Evolutionary conservation across 1,140 invertebrate species (phyloP).

Genomic region (Eueides isabella): DNA sequence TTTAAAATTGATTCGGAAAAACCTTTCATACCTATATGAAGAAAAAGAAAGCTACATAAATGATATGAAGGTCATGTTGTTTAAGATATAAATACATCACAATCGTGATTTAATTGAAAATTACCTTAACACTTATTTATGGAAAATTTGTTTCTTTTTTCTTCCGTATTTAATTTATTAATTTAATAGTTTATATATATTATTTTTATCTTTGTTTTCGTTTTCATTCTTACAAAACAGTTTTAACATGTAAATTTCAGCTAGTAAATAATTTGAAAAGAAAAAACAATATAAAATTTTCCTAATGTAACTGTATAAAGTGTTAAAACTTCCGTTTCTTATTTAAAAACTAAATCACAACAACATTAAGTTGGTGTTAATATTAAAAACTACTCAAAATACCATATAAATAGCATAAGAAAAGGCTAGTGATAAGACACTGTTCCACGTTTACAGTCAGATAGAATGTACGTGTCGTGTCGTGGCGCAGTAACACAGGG

Average conservation of each 20-base stretch:
- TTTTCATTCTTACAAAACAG: not conserved
- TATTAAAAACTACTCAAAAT: not conserved
- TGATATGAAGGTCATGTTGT: not conserved
- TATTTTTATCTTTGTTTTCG: not conserved
- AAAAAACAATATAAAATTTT: too few species aligned
- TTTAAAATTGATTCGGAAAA: too few species aligned
- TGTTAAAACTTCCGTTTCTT: too few species aligned
- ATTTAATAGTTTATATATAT: not conserved
- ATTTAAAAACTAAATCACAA: too few species aligned
- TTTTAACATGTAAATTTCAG: not conserved
- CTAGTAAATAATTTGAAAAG: not conserved
- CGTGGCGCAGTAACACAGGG: too few species aligned
- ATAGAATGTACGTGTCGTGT: too few species aligned
- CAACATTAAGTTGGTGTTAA: not conserved
- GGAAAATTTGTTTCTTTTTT: not conserved
- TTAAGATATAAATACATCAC: constrained; percentile 3
- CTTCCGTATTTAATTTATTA: not conserved
- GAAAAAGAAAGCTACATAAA: not conserved
- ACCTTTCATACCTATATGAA: not conserved
- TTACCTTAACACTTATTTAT: not conserved
- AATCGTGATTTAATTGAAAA: constrained; percentile 1
- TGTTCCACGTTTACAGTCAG: not conserved
- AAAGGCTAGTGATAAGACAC: not conserved
- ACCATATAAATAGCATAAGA: too few species aligned
- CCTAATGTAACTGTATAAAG: too few species aligned